phyloP scores from a whole-genome alignment of 2,797 vertebrate genomes.

The Paedocypris micromegethes region DNA sequence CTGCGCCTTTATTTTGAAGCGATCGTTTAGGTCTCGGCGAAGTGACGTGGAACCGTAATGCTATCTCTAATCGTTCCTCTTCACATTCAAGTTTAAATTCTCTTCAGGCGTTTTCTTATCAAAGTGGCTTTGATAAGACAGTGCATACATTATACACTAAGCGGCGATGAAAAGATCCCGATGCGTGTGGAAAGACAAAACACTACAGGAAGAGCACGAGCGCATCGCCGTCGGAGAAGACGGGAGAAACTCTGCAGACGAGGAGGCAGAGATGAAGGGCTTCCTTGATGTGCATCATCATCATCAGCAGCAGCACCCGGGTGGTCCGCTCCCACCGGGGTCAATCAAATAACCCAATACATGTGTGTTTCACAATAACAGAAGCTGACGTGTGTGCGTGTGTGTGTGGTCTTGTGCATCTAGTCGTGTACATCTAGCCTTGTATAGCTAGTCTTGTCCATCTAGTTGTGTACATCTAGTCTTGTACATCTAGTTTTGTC shows the following conservation, averaged over 20 bases:
- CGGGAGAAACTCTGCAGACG: background rate
- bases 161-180: too few species aligned
- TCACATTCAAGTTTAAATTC: slow-evolving; percentile 20
- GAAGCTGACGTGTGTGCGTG: slow-evolving; percentile 22
- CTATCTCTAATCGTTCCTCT: background rate
- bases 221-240: background rate
- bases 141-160: slow-evolving; percentile 2
- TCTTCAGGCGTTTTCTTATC: slow-evolving; percentile 22
- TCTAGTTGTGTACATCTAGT: too few species aligned
- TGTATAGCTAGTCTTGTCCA: too few species aligned
- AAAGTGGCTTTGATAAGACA: slow-evolving; percentile 24
- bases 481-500: too few species aligned
- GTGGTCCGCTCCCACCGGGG: background rate
- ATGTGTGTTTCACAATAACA: slow-evolving; percentile 26
- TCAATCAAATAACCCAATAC: slow-evolving; percentile 20
- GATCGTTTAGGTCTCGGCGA: slow-evolving; percentile 15
- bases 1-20: too few species aligned
- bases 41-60: slow-evolving; percentile 8
- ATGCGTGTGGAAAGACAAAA: slow-evolving; percentile 16
- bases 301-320: background rate
- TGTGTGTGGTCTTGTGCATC: background rate
- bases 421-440: too few species aligned
- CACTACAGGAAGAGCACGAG: background rate
- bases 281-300: background rate
- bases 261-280: background rate